These are phyloP conservation scores for Dusona sp. DNA, from an alignment of 2,888 invertebrate genomes.

Conservation along the genomic window DNA sequence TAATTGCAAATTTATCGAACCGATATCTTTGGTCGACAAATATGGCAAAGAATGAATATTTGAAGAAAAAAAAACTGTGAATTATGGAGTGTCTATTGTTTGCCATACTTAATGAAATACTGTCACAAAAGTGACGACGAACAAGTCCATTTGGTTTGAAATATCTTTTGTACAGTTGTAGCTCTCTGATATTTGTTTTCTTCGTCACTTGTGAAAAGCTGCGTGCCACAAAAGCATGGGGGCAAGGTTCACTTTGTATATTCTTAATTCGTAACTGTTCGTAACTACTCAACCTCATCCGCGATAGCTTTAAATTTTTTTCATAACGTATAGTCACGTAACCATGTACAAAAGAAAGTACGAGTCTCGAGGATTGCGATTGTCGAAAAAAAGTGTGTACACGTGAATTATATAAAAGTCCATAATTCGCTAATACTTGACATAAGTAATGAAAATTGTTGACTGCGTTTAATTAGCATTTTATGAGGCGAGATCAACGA, in stretches of 20 bases:
- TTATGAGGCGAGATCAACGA: background rate
- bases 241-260: constrained; percentile 31
- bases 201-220: constrained; percentile 55
- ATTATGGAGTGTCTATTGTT: background rate
- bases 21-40: background rate
- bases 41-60: background rate
- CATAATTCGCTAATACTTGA: constrained; percentile 5
- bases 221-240: constrained; percentile 19
- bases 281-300: background rate
- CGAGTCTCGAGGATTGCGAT: background rate
- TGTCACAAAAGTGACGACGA: background rate
- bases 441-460: constrained; percentile 1
- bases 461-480: constrained; percentile 21
- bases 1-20: background rate
- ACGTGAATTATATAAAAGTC: constrained; percentile 5
- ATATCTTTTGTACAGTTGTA: background rate
- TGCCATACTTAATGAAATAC: background rate
- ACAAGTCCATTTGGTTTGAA: background rate
- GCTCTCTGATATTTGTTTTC: constrained; percentile 26
- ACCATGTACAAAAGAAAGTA: constrained; percentile 7
- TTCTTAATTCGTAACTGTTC: constrained; percentile 23
- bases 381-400: constrained; percentile 1
- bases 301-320: background rate
- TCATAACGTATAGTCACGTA: background rate
- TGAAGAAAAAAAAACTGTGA: background rate